These are phyloP conservation scores for Ctenicera cuprea DNA, from an alignment of 2,888 invertebrate species.

Conservation along the genomic window DNA sequence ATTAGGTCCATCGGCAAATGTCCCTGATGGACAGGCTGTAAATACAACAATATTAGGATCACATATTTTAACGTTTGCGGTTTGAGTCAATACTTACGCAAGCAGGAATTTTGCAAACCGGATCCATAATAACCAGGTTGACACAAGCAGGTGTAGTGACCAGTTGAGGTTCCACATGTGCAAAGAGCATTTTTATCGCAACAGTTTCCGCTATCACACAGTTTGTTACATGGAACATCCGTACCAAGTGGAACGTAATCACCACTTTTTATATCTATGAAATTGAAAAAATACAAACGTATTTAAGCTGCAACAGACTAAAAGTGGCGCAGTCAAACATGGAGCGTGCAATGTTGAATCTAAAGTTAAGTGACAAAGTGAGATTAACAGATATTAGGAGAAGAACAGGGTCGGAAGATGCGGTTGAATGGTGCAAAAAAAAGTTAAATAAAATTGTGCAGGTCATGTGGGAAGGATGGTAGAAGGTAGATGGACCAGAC, in stretches of 20 bases:
- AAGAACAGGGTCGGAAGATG: no score
- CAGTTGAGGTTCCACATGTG: constrained; percentile 80
- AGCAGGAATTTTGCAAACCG: constrained; percentile 77
- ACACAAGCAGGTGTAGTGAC: constrained; percentile 82
- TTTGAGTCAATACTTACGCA: constrained; percentile 72
- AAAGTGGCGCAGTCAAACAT: no score
- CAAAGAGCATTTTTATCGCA: constrained; percentile 79
- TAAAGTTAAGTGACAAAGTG: no score
- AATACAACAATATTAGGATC: neutral
- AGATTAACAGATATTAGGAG: no score
- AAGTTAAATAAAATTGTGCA: no score
- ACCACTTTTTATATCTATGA: constrained; percentile 78
- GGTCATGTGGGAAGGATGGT: no score
- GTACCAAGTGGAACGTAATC: constrained; percentile 75
- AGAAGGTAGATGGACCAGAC: no score
- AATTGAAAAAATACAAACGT: no score
- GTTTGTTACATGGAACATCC: constrained; percentile 73
- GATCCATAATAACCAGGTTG: constrained; percentile 80
- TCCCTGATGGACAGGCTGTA: constrained; percentile 80
- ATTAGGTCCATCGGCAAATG: constrained; percentile 77
- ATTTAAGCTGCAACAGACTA: no score
- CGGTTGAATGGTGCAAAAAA: no score
- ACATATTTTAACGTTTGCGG: neutral
- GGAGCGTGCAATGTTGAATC: no score
- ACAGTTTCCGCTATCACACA: constrained; percentile 75